A percentile compares a stretch with the other conserved stretches of the same genome.
phyloP scores from a whole-genome alignment of 53 echinoderm and acorn worm genomes.

The Stichopus horrens region DNA sequence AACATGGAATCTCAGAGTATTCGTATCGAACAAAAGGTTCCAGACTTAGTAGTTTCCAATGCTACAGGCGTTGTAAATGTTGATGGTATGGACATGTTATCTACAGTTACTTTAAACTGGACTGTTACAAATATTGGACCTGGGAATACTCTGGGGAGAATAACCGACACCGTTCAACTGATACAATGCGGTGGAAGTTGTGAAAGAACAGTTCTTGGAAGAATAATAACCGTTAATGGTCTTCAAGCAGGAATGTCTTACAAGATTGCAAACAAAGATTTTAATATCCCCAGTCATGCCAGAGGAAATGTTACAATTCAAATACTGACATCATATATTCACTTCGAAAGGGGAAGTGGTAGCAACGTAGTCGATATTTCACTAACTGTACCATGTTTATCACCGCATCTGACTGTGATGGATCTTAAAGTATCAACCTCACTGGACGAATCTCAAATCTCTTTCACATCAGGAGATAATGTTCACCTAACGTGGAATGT shows the following conservation, averaged over 20 bases:
- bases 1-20: not conserved
- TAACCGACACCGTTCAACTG: constrained; percentile 11
- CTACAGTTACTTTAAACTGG: constrained; percentile 2
- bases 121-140: constrained; percentile 21
- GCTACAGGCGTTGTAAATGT: not conserved
- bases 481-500: constrained; percentile 8
- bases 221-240: not conserved
- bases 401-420: not conserved
- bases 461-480: constrained; percentile 23
- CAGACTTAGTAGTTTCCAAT: constrained; percentile 26
- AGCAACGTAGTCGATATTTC: constrained; percentile 10
- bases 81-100: not conserved
- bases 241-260: constrained; percentile 1
- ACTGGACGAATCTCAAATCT: not conserved
- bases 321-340: not conserved
- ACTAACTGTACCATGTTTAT: constrained; percentile 21
- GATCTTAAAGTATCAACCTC: not conserved
- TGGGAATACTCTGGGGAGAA: not conserved
- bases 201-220: not conserved
- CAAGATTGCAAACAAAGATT: not conserved
- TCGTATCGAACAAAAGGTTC: not conserved
- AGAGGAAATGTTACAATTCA: constrained; percentile 18
- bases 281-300: not conserved
- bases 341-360: constrained; percentile 16
- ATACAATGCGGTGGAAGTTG: not conserved